Conservation (phyloP, 2,888 invertebrate genomes). For the Athalia rosae region DNA sequence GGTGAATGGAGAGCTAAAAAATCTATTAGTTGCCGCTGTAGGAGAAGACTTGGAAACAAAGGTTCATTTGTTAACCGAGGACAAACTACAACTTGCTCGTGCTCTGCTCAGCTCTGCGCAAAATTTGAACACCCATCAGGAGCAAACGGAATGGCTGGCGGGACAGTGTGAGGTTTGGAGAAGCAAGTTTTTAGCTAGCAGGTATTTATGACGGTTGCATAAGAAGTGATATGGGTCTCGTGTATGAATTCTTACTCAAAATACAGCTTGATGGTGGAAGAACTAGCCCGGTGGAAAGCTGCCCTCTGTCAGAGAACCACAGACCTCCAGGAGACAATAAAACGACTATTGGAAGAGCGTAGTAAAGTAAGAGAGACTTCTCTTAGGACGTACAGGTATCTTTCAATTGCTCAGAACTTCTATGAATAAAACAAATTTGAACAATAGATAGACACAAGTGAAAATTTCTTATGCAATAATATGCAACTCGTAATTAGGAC, state of each 20-base stretch:
- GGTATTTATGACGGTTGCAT: conserved; percentile 74
- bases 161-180: conserved; percentile 98
- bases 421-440: not conserved
- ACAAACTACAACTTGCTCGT: conserved; percentile 90
- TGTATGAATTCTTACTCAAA: too few relatives aligned
- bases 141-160: conserved; percentile 93
- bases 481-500: conserved; percentile 64
- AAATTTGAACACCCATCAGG: conserved; percentile 90
- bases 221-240: too few relatives aligned
- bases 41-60: conserved; percentile 94
- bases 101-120: conserved; percentile 91
- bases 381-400: conserved; percentile 79
- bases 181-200: conserved; percentile 96
- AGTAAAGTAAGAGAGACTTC: conserved; percentile 79
- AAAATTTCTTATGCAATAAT: not conserved
- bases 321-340: conserved; percentile 82
- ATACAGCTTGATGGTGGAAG: conserved; percentile 91
- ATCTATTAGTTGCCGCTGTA: conserved; percentile 93
- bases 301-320: conserved; percentile 82
- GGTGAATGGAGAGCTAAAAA: conserved; percentile 95
- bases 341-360: conserved; percentile 82
- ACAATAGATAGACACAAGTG: not conserved
- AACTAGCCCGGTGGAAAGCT: conserved; percentile 91
- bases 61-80: conserved; percentile 93
- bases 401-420: not conserved